These are phyloP conservation scores for Andrena bicolor DNA, from an alignment of 2,888 invertebrate genomes.

Conservation along the genomic window DNA sequence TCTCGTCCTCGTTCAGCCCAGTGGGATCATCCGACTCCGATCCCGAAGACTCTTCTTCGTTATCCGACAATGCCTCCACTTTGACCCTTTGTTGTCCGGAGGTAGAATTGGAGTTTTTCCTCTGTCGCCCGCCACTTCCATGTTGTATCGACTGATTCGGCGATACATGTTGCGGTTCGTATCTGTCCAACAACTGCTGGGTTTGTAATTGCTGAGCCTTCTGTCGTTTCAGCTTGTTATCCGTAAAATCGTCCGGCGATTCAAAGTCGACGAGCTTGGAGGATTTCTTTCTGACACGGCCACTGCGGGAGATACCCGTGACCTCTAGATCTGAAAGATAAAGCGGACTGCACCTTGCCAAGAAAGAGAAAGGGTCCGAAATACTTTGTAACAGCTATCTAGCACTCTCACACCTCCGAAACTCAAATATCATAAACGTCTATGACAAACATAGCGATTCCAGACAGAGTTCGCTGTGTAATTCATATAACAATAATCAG, in stretches of 20 bases:
- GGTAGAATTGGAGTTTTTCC: constrained; percentile 76
- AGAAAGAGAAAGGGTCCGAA: constrained; percentile 74
- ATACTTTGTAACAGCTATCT: constrained; percentile 72
- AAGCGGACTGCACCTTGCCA: constrained; percentile 82
- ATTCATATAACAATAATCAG: background rate
- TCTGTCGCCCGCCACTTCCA: constrained; percentile 63
- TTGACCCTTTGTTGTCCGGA: constrained; percentile 70
- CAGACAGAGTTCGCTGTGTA: constrained; percentile 33
- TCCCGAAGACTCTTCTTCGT: constrained; percentile 81
- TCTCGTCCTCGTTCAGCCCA: constrained; percentile 79
- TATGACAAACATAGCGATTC: constrained; percentile 48
- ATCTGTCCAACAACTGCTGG: constrained; percentile 80
- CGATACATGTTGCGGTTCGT: constrained; percentile 74
- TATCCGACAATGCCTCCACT: constrained; percentile 78
- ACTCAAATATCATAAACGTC: constrained; percentile 35
- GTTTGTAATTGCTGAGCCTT: constrained; percentile 78
- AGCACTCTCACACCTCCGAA: constrained; percentile 43
- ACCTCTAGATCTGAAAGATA: constrained; percentile 90
- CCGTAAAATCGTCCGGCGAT: constrained; percentile 93
- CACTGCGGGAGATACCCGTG: constrained; percentile 95
- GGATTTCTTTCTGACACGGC: constrained; percentile 96
- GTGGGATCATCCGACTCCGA: constrained; percentile 81
- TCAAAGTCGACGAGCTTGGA: constrained; percentile 97
- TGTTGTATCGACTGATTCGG: constrained; percentile 62
- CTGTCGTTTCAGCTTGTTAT: constrained; percentile 87